Evolutionary conservation across 53 echinoderm and acorn worm species (phyloP), one percentile per base, ranked within the genome.

Genomic region (Zoroaster sp.): DNA sequence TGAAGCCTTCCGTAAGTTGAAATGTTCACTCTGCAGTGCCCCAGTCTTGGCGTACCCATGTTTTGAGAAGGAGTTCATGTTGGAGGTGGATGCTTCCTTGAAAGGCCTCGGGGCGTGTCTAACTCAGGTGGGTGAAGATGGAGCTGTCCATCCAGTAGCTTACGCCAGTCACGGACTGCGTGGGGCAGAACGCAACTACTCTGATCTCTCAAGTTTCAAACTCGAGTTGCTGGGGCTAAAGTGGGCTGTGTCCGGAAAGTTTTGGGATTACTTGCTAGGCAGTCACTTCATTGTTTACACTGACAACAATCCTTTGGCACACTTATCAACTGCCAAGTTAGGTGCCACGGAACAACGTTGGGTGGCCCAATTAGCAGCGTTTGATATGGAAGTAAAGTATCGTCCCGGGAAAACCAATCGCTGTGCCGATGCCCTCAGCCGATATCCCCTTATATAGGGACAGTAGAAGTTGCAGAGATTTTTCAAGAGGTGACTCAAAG

Each of bases 401-500:
- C 40, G 85, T n/a, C 74, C 91, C 13, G 91, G 91, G 13, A 73
- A 67, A 63, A 14, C 71, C n/a, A 90, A 90, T 39, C 34, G 68
- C 42, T 89, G 89, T 47, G 89, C 89, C 2, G 89, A 90, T 54
- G 90, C 89, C 1, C 23, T 90, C 54, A 90, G 90, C 51, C 34
- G 90, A 32, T 80, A 70, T 77, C 79, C 89, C 15, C 65, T 21
- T 17, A 21, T 11, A 5, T 21, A 63, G 15, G 8, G 65, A 21
- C 20, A n/a, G n/a, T 21, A 10, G 65, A 63, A 10, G 18, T 63
- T 18, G 65, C 65, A 63, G 65, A 63, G 23, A 21, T 63, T 21
- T 4, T 17, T 14, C 8, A 14, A 63, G 4, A 10, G 15, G 65
- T 21, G 11, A n/a, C n/a, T n/a, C n/a, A n/a, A n/a, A n/a, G 69